These are phyloP conservation scores for Nixonia krombeini DNA, from an alignment of 1,140 invertebrate genomes.

Conservation along the genomic window DNA sequence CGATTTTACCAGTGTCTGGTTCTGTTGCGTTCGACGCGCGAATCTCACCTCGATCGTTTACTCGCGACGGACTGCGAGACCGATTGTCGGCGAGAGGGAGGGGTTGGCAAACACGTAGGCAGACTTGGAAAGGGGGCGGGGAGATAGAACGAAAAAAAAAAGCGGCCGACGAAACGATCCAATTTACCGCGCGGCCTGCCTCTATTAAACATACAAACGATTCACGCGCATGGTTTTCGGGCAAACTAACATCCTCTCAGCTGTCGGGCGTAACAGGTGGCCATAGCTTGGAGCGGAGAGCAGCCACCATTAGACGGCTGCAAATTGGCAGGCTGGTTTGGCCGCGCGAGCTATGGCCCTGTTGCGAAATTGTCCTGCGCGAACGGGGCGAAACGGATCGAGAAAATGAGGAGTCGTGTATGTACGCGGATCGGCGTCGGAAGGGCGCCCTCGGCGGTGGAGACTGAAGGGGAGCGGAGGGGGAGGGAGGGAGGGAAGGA, in stretches of 20 bases:
- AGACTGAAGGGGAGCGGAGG: slow-evolving; percentile 26
- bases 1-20: no score
- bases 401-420: slow-evolving; percentile 30
- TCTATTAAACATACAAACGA: slow-evolving; percentile 43
- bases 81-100: no score
- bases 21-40: no score
- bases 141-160: no score
- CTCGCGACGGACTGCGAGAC: no score
- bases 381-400: slow-evolving; percentile 27
- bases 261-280: slow-evolving; percentile 35
- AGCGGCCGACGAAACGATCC: no score
- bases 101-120: no score
- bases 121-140: no score
- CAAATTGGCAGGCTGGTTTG: slow-evolving; percentile 31
- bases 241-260: slow-evolving; percentile 23
- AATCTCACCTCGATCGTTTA: no score
- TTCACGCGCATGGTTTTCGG: slow-evolving; percentile 30
- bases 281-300: background rate
- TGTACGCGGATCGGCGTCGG: slow-evolving; percentile 6
- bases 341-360: slow-evolving; percentile 19
- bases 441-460: slow-evolving; percentile 17
- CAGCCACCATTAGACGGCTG: slow-evolving; percentile 26
- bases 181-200: no score
- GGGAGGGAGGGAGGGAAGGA: slow-evolving; percentile 26
- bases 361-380: slow-evolving; percentile 35